Percentiles rank a stretch among this genome's conserved stretches.
phyloP scores from a whole-genome alignment of 2,888 invertebrate genomes.

The Incurvaria masculella region DNA sequence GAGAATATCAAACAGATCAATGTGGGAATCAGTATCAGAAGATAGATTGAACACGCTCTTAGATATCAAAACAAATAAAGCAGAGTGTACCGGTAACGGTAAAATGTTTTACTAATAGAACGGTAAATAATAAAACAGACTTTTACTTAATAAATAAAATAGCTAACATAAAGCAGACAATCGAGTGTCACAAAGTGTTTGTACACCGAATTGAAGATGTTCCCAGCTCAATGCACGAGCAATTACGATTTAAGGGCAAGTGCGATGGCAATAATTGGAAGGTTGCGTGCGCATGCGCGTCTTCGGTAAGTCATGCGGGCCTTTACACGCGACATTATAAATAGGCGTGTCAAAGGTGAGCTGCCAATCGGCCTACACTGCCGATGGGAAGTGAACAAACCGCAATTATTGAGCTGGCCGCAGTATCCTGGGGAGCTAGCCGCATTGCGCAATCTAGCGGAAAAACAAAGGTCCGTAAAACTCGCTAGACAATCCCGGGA shows the following conservation, averaged over 20 bases:
- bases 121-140: background rate
- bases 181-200: background rate
- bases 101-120: background rate
- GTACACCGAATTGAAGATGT: background rate
- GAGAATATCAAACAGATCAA: background rate
- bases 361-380: background rate
- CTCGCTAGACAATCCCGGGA: no score
- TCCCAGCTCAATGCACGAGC: background rate
- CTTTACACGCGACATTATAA: background rate
- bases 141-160: background rate
- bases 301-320: background rate
- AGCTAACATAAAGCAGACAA: background rate
- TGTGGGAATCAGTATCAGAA: background rate
- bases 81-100: background rate
- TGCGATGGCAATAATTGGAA: no score
- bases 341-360: background rate
- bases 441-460: no score
- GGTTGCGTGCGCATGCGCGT: background rate
- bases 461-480: no score
- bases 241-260: background rate
- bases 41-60: background rate
- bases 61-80: background rate
- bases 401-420: background rate
- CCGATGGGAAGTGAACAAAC: background rate
- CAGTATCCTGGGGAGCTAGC: no score